phyloP scores from a whole-genome alignment of 2,797 vertebrate genomes.

The Labeo calbasu region DNA sequence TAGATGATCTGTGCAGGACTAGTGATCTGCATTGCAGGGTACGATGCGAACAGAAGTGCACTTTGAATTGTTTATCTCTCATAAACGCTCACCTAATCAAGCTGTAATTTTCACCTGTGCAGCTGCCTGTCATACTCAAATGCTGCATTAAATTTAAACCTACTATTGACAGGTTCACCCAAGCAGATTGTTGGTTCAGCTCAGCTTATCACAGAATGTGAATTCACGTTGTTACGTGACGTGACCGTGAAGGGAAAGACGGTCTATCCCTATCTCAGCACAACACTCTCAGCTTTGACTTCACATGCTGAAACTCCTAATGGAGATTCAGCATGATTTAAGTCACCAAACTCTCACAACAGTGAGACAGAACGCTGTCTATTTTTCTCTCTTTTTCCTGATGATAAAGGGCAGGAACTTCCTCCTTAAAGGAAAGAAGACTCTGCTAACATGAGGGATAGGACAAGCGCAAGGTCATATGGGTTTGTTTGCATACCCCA shows the following conservation, averaged over 20 bases:
- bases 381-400: constrained; percentile 1
- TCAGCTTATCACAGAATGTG: constrained; percentile 1
- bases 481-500: constrained; percentile 10
- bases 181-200: background rate
- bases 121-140: constrained; percentile 3
- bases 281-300: background rate
- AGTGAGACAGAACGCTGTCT: background rate
- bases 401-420: background rate
- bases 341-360: background rate
- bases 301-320: background rate
- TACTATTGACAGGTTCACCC: background rate
- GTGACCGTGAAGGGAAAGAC: background rate
- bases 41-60: background rate
- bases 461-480: background rate
- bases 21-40: background rate
- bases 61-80: background rate
- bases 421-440: background rate
- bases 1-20: background rate
- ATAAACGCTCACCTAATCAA: background rate
- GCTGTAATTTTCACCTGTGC: constrained; percentile 7
- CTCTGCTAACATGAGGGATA: background rate
- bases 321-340: constrained; percentile 9
- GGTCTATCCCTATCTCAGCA: background rate
- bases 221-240: background rate
- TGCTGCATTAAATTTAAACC: background rate